Conservation (phyloP, 64 coral and sea anemone species). For the Stylophora pistillata region DNA sequence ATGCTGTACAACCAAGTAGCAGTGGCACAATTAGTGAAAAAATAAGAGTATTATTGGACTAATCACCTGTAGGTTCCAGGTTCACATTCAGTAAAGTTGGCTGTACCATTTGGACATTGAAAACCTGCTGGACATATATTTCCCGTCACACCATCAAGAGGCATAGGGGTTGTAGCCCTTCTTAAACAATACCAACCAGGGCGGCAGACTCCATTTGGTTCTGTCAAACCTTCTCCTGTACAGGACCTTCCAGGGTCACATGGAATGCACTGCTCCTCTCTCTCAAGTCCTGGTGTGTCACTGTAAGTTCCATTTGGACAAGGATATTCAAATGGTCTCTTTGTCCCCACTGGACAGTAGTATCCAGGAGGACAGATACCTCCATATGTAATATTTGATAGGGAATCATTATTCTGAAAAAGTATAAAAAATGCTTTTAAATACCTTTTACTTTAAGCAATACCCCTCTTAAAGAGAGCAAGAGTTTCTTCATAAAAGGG, state of each 20-base stretch:
- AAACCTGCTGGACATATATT: slow-evolving; percentile 80
- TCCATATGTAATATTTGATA: slow-evolving; percentile 75
- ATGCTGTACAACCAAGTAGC: not conserved
- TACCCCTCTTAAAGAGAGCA: not conserved
- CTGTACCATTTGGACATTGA: slow-evolving; percentile 82
- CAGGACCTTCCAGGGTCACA: slow-evolving; percentile 86
- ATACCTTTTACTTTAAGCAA: not conserved
- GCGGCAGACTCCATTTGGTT: slow-evolving; percentile 79
- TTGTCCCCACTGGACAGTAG: slow-evolving; percentile 70
- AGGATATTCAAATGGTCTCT: slow-evolving; percentile 50
- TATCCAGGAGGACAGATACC: slow-evolving; percentile 89
- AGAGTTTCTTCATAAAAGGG: too few species aligned
- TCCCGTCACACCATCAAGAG: slow-evolving; percentile 77
- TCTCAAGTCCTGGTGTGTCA: slow-evolving; percentile 49
- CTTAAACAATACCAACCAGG: slow-evolving; percentile 78
- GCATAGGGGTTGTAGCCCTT: slow-evolving; percentile 71
- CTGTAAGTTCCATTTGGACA: slow-evolving; percentile 94
- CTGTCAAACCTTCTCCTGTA: slow-evolving; percentile 77
- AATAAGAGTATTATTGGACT: not conserved
- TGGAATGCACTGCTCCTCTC: slow-evolving; percentile 53
- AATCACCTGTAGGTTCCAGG: slow-evolving; percentile 86
- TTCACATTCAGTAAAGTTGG: slow-evolving; percentile 47
- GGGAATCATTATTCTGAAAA: slow-evolving; percentile 73
- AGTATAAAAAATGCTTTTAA: not conserved
- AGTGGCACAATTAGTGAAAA: not conserved